phyloP scores from a whole-genome alignment of 1,140 invertebrate species.

The Chrysoperla carnea region DNA sequence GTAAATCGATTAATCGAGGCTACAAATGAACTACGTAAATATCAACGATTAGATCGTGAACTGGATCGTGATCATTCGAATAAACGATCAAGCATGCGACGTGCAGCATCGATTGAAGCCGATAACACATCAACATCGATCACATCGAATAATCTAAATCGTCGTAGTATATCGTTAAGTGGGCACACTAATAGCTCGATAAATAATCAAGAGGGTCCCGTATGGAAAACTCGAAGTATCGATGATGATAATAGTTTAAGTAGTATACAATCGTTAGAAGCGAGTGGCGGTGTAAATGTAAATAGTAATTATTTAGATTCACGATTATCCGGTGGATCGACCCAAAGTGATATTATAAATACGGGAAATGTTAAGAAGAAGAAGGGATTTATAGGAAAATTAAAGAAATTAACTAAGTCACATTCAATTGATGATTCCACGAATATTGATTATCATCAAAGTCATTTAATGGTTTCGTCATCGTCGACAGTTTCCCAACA shows the following conservation, averaged over 20 bases:
- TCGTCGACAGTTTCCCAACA: not conserved
- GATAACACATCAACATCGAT: conserved; percentile 10
- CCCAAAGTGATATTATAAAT: conserved; percentile 61
- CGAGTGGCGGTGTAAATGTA: conserved; percentile 21
- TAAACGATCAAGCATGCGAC: conserved; percentile 20
- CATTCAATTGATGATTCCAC: conserved; percentile 55
- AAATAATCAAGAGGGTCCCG: too few species aligned
- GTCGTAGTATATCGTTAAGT: conserved; percentile 44
- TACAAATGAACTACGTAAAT: conserved; percentile 28
- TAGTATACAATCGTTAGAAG: conserved; percentile 59
- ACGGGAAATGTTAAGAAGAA: conserved; percentile 52
- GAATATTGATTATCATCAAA: conserved; percentile 6
- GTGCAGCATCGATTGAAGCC: conserved; percentile 27
- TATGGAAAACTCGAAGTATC: conserved; percentile 31
- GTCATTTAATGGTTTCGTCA: conserved; percentile 1
- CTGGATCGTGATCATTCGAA: conserved; percentile 19
- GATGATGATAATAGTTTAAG: conserved; percentile 35
- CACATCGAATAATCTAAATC: conserved; percentile 32
- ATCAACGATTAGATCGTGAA: conserved; percentile 27
- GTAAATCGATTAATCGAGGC: conserved; percentile 27
- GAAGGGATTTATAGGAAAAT: conserved; percentile 63
- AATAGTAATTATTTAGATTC: conserved; percentile 34
- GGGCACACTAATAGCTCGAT: too few species aligned
- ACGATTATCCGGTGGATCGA: conserved; percentile 63
- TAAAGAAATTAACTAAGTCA: conserved; percentile 71